Evolutionary conservation across 2,797 vertebrate species (phyloP).

Genomic region (Phataginus tetradactyla): DNA sequence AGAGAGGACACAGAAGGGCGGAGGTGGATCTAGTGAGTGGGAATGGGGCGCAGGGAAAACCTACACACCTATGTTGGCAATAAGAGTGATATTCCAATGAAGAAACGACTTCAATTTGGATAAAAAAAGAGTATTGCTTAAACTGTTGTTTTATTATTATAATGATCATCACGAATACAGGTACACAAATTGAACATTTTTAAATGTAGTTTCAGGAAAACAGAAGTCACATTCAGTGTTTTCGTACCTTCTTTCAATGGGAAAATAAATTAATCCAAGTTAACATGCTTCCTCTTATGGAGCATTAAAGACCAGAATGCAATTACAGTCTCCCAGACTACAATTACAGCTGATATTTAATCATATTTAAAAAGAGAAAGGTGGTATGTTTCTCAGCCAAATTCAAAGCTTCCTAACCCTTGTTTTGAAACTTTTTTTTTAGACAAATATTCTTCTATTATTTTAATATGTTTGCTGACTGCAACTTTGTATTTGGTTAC

Average conservation of each 20-base stretch:
- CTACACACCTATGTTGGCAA: not conserved
- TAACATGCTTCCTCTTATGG: not conserved
- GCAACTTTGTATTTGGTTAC: not conserved
- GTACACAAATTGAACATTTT: not conserved
- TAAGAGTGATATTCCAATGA: not conserved
- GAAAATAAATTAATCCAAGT: not conserved
- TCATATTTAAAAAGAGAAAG: not conserved
- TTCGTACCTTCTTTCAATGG: not conserved
- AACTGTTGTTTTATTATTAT: not conserved
- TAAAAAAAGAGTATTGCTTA: not conserved
- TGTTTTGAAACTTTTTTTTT: not conserved
- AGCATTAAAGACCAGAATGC: not conserved
- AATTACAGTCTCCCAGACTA: not conserved
- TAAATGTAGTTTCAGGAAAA: not conserved
- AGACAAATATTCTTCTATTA: not conserved
- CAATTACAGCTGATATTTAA: not conserved
- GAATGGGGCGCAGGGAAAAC: not conserved
- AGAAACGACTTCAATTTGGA: not conserved
- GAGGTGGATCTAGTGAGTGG: not conserved
- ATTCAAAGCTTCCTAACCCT: not conserved
- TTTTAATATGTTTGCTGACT: not conserved
- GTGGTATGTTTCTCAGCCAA: not conserved
- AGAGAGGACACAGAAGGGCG: not conserved
- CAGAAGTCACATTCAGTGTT: not conserved
- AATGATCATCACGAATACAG: not conserved